Evolutionary conservation across 2,888 invertebrate species (phyloP).

Genomic region (Agrochola lychnidis): DNA sequence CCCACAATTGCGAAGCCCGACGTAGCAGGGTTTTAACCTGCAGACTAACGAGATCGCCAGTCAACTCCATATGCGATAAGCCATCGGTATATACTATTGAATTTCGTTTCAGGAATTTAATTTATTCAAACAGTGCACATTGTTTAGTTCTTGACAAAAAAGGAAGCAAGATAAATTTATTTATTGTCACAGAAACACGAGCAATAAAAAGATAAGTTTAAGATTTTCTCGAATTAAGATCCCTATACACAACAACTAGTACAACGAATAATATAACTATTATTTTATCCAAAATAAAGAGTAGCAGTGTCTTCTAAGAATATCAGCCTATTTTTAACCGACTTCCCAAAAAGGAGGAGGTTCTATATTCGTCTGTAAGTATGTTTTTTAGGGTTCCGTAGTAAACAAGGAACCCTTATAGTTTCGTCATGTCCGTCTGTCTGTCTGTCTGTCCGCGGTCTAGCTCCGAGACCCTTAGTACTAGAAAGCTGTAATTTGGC

Average conservation of each 20-base stretch:
- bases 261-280: background rate
- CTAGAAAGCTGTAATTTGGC: too few species aligned
- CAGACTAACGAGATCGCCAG: constrained; percentile 26
- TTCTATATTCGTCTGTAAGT: too few species aligned
- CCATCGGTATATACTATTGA: background rate
- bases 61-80: constrained; percentile 23
- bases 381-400: too few species aligned
- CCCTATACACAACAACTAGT: too few species aligned
- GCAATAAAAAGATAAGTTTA: background rate
- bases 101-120: background rate
- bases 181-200: background rate
- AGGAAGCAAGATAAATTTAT: background rate
- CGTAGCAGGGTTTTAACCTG: constrained; percentile 39
- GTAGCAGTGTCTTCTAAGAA: background rate
- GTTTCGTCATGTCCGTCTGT: too few species aligned
- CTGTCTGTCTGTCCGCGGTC: too few species aligned
- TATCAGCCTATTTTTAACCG: background rate
- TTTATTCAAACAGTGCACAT: background rate
- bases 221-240: background rate
- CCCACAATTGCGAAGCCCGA: constrained; percentile 8
- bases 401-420: too few species aligned
- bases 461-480: too few species aligned
- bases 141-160: background rate
- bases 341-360: too few species aligned
- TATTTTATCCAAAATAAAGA: background rate